These are phyloP conservation scores for Lepetodrilus schrolli DNA, from an alignment of 2,888 invertebrate species.

Conservation along the genomic window DNA sequence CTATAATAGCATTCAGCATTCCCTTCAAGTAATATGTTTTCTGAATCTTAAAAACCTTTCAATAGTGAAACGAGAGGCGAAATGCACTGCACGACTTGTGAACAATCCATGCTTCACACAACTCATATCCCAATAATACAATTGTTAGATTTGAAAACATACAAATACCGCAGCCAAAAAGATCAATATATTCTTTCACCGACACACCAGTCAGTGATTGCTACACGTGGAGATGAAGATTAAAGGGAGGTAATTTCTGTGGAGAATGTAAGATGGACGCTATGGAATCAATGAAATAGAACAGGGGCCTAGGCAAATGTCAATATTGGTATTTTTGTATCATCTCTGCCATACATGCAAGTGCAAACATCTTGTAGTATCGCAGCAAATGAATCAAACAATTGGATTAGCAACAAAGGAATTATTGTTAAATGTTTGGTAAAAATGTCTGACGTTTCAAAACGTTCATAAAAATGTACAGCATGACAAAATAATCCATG, in stretches of 20 bases:
- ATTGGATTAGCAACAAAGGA: not conserved
- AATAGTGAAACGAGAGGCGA: not conserved
- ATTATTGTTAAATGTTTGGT: not conserved
- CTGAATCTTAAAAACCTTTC: no score
- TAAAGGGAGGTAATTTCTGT: slow-evolving; percentile 22
- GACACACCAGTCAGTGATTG: not conserved
- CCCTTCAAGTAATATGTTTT: no score
- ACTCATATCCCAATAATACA: not conserved
- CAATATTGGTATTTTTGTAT: not conserved
- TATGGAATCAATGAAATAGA: not conserved
- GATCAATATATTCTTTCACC: slow-evolving; percentile 4
- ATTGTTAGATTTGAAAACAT: slow-evolving; percentile 21
- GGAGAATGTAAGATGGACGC: not conserved
- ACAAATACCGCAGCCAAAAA: not conserved
- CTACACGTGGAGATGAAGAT: not conserved
- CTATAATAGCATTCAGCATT: no score
- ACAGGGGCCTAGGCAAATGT: not conserved
- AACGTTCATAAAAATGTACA: no score
- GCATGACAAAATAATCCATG: no score
- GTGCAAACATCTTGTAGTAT: not conserved
- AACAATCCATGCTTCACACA: not conserved
- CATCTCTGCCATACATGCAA: not conserved
- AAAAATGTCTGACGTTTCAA: no score
- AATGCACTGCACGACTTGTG: not conserved
- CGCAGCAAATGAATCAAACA: not conserved